Conservation (phyloP, 2,797 vertebrate genomes). For the Caiman crocodilus region DNA sequence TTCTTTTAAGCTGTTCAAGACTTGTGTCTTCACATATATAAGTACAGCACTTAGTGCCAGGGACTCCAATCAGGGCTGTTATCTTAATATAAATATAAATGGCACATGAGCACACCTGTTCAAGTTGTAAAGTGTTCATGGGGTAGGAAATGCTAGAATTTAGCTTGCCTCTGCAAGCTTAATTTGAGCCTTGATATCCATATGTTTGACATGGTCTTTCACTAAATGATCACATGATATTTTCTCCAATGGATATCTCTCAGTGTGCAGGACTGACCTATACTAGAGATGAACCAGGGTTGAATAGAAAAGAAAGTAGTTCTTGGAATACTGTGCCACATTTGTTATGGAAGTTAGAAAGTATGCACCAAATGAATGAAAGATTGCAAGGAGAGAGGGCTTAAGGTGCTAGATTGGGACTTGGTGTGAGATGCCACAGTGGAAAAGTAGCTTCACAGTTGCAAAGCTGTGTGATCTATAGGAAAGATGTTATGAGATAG, state of each 20-base stretch:
- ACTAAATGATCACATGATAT: not conserved
- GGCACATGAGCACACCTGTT: no score
- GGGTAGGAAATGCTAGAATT: not conserved
- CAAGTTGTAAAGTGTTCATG: rapidly evolving
- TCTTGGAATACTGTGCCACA: not conserved
- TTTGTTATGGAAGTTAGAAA: not conserved
- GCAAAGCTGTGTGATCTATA: no score
- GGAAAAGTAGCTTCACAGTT: no score
- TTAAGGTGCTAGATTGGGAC: not conserved
- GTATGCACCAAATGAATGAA: not conserved
- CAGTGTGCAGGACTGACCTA: not conserved
- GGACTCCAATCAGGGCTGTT: no score
- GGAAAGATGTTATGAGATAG: no score
- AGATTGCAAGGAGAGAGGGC: not conserved
- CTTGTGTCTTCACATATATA: no score
- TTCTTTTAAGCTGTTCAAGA: no score
- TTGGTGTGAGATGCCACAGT: no score
- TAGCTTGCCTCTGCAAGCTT: not conserved
- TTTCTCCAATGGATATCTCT: no score
- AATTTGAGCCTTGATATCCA: no score
- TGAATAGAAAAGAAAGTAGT: not conserved
- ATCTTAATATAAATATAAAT: no score
- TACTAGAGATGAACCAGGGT: not conserved
- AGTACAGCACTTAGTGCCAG: no score
- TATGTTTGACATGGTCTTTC: not conserved